Evolutionary conservation across 2,797 vertebrate genomes (phyloP).

Genomic region (Yasuhikotakia modesta): DNA sequence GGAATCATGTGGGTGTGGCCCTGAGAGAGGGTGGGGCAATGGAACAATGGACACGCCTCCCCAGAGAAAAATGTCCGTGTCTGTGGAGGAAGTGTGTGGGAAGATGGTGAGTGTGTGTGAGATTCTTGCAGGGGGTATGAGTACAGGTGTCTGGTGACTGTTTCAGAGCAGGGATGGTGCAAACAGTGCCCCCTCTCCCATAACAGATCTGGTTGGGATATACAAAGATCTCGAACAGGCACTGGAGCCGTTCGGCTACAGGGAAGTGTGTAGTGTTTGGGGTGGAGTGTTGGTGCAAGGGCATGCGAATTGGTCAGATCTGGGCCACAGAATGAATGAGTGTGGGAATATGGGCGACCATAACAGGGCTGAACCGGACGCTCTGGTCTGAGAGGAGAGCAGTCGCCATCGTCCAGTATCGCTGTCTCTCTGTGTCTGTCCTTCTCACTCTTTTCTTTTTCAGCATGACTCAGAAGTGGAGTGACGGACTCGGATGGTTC

Average conservation of each 20-base stretch:
- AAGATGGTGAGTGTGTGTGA: constrained; percentile 20
- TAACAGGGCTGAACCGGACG: constrained; percentile 63
- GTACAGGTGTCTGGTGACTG: constrained; percentile 67
- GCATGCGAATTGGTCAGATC: constrained; percentile 54
- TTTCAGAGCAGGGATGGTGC: constrained; percentile 49
- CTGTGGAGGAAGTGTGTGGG: constrained; percentile 73
- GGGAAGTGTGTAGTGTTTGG: constrained; percentile 77
- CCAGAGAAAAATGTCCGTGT: constrained; percentile 68
- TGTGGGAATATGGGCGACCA: constrained; percentile 40
- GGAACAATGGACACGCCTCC: constrained; percentile 73
- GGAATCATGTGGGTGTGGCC: constrained; percentile 48
- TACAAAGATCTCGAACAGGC: constrained; percentile 67
- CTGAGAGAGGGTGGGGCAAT: constrained; percentile 65
- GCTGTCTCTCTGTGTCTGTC: constrained; percentile 80
- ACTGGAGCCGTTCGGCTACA: constrained; percentile 66
- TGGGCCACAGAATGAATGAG: constrained; percentile 33
- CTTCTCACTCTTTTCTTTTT: constrained; percentile 66
- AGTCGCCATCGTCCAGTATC: constrained; percentile 82
- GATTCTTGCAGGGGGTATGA: constrained; percentile 63
- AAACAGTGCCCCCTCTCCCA: constrained; percentile 58
- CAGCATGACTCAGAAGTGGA: constrained; percentile 48
- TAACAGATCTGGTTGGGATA: constrained; percentile 62
- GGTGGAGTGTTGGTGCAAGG: constrained; percentile 57
- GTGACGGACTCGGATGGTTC: constrained; percentile 68
- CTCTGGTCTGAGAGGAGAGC: constrained; percentile 39